Evolutionary conservation across 2,797 vertebrate species (phyloP).

Genomic region (Betta splendens): DNA sequence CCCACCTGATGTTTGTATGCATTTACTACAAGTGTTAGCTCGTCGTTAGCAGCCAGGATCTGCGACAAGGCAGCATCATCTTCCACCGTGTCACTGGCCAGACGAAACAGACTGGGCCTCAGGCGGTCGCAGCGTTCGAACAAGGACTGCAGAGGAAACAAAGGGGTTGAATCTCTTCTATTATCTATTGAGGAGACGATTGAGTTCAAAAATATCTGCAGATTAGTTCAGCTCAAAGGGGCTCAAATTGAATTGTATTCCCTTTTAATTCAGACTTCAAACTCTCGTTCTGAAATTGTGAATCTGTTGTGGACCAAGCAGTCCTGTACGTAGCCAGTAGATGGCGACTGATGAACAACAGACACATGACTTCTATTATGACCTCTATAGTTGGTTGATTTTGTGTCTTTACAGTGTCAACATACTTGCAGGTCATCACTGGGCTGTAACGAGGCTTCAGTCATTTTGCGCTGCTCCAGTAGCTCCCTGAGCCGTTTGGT

Average conservation of each 20-base stretch:
- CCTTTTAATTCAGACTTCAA: no score
- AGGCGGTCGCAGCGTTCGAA: slow-evolving; percentile 86
- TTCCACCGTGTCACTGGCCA: slow-evolving; percentile 86
- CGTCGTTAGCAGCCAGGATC: slow-evolving; percentile 87
- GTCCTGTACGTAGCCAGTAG: slow-evolving; percentile 1
- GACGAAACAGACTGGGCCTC: slow-evolving; percentile 86
- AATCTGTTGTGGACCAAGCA: no score
- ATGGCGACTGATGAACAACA: neutral
- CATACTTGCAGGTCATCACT: slow-evolving; percentile 81
- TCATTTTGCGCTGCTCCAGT: slow-evolving; percentile 63
- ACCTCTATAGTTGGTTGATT: neutral
- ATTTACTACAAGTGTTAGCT: slow-evolving; percentile 77
- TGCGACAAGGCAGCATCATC: slow-evolving; percentile 85
- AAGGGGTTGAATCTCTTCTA: neutral
- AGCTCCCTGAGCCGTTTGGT: slow-evolving; percentile 77
- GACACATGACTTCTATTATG: neutral
- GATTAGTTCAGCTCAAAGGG: neutral
- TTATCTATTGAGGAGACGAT: no score
- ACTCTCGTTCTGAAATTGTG: no score
- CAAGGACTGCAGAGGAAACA: slow-evolving; percentile 66
- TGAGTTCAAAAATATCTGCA: neutral
- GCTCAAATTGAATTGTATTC: neutral
- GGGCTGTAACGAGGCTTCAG: slow-evolving; percentile 51
- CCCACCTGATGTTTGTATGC: slow-evolving; percentile 74
- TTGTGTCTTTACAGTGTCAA: neutral